Evolutionary conservation across 2,888 invertebrate species (phyloP).

Genomic region (Agonopterix heracliana): DNA sequence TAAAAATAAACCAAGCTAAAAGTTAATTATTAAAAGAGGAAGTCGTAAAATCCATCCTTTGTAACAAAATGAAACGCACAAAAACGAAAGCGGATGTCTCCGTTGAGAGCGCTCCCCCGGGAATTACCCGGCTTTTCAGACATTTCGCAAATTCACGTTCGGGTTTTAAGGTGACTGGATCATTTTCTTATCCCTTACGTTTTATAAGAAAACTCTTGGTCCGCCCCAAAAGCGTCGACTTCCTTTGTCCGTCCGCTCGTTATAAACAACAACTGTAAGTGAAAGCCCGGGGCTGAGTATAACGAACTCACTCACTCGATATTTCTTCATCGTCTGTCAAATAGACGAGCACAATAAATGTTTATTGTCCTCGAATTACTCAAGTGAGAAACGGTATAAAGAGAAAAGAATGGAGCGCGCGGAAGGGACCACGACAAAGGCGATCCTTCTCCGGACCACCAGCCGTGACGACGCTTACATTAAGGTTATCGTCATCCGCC

Average conservation of each 20-base stretch:
- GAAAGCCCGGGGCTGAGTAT: conserved; percentile 37
- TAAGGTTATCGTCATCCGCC: conserved; percentile 74
- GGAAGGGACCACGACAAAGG: conserved; percentile 71
- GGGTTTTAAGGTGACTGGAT: conserved; percentile 41
- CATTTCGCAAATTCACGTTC: conserved; percentile 50
- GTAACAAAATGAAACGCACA: conserved; percentile 49
- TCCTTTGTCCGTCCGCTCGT: conserved; percentile 40
- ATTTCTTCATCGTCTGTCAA: conserved; percentile 71
- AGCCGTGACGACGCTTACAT: conserved; percentile 74
- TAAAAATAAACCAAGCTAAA: conserved; percentile 32
- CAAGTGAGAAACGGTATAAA: conserved; percentile 72
- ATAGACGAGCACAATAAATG: conserved; percentile 72
- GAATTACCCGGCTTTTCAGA: conserved; percentile 39
- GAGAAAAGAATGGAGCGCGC: conserved; percentile 67
- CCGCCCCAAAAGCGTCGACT: conserved; percentile 23
- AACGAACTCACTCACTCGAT: conserved; percentile 61
- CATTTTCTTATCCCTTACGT: conserved; percentile 39
- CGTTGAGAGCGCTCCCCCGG: conserved; percentile 33
- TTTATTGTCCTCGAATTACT: conserved; percentile 74
- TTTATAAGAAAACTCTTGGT: conserved; percentile 21
- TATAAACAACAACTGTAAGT: conserved; percentile 37
- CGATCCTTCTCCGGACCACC: conserved; percentile 71
- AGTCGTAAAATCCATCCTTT: conserved; percentile 54
- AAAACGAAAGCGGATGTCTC: conserved; percentile 56
- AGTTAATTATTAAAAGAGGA: conserved; percentile 53